Percentiles rank a stretch among this genome's conserved stretches.
phyloP scores from a whole-genome alignment of 2,797 vertebrate species.

The Gallinago stenura region DNA sequence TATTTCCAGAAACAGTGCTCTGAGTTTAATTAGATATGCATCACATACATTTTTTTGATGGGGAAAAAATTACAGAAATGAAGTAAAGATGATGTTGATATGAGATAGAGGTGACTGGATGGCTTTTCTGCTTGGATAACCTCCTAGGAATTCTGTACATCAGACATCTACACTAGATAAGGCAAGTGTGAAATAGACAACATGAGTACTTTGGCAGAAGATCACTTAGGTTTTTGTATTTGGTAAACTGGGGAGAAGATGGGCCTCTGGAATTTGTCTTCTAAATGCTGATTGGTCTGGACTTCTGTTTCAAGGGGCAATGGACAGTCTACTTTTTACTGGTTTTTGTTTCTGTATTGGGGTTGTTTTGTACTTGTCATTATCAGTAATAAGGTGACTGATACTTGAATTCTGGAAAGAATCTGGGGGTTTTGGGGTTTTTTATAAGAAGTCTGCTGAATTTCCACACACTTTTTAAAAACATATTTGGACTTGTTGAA shows the following conservation, averaged over 20 bases:
- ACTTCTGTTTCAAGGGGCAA: not conserved
- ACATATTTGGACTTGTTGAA: not conserved
- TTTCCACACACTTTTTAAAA: not conserved
- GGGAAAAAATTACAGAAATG: not conserved
- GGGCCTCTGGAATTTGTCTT: not conserved
- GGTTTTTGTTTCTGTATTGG: not conserved
- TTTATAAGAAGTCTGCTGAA: not conserved
- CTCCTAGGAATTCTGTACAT: not conserved
- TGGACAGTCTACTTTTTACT: not conserved
- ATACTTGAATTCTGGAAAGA: not conserved
- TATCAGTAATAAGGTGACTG: not conserved
- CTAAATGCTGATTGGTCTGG: not conserved
- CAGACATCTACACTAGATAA: not conserved
- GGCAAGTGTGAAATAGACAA: not conserved
- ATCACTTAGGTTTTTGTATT: not conserved
- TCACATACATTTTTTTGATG: not conserved
- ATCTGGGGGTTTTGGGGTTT: accelerated
- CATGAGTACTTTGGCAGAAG: not conserved
- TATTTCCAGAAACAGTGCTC: not conserved
- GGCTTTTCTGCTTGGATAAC: not conserved
- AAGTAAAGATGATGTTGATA: not conserved
- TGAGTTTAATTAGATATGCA: not conserved
- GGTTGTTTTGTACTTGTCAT: not conserved
- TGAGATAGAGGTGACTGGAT: not conserved
- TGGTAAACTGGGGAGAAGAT: not conserved